Evolutionary conservation across 2,113 vertebrate species (phyloP), one percentile per base, ranked within the genome.

Genomic region (Odobenus rosmarus): DNA sequence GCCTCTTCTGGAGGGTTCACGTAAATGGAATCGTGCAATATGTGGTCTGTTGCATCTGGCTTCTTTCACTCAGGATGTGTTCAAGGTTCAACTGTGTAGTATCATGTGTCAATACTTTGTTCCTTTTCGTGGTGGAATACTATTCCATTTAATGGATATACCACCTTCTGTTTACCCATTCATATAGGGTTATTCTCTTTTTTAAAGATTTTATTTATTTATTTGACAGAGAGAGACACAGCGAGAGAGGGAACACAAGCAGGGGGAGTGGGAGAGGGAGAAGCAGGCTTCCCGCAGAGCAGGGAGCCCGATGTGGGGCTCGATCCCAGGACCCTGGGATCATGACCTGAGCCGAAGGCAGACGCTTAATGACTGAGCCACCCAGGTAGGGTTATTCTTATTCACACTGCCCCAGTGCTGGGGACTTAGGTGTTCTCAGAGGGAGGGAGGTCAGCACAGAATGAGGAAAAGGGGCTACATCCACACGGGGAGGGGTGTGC

Each of bases 11-110:
- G 59, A 64, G 18, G 39, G 12, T 51, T 80, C 82, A 7, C 19
- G 10, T 9, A 31, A 36, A 14, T 4, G 61, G n/a, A 67, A 33
- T 49, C 72, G 24, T 24, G 4, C 0, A 7, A 2, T 5, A 1
- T 11, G 3, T 55, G 26, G 12, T 39, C 51, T 92, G 85, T 39
- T 67, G 18, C 21, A 6, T 49, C 5, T 55, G 36, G 12, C 6
- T 39, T 67, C 61, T 49, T 55, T 84, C 61, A n/a, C n/a, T 61
- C 10, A 62, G 31, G 19, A 67, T 7, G 36, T 80, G 79, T 82
- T n/a, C 49, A 61, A 74, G 39, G n/a, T 7, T 51, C 49, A 4
- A 67, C 67, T 39, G 1, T 12, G 51, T 10, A 21, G 77, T 8
- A 42, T 33, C 42, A 46, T 2, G 8, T 31, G 39, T 42, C 13